Base-by-base conservation (phyloP, 1,140 invertebrate genomes). In the Eriosoma lanigerum region DNA sequence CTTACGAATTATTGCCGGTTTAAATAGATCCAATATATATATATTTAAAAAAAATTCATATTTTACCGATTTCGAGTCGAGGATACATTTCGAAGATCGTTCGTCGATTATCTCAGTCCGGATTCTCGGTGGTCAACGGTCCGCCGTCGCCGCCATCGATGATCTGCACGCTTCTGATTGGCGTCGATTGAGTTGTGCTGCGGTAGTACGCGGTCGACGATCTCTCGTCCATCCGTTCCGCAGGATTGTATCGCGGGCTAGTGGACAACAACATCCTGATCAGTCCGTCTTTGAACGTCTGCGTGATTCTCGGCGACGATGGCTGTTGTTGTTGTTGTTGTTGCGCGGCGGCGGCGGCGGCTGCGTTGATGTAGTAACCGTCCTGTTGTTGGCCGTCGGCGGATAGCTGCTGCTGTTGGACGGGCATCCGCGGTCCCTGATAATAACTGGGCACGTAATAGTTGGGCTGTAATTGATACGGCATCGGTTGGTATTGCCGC, bases 91-190 rank as follows among this genome's bases (percentile, higher is more conserved):
- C n/a, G n/a, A n/a, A n/a, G n/a, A n/a, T n/a, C n/a, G n/a, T n/a
- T n/a, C n/a, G n/a, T n/a, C n/a, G n/a, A n/a, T n/a, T n/a, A n/a
- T n/a, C n/a, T 38, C 32, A 80, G 46, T 81, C 81, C 6, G 81
- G 68, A 8, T 60, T 12, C 24, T 81, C 81, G 9, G 81, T 81
- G 0, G 81, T 81, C 15, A 76, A 58, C 5, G 62, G 72, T 78
- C 81, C 66, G 72, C 10, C 60, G 17, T 54, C 44, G 4, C 15
- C 29, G 15, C 17, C 54, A 1, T 60, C 44, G 32, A 83, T 24
- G 26, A 83, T 83, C 52, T 83, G 82, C 9, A 83, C 75, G 76
- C 80, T 83, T 46, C 83, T 80, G n/a, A 83, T 66, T 0, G 83
- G 83, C 26, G 78, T 38, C 2, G 64, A 72, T 5, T 72, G 58